Conservation (phyloP, 1,140 invertebrate species). For the Ladona fulva region DNA sequence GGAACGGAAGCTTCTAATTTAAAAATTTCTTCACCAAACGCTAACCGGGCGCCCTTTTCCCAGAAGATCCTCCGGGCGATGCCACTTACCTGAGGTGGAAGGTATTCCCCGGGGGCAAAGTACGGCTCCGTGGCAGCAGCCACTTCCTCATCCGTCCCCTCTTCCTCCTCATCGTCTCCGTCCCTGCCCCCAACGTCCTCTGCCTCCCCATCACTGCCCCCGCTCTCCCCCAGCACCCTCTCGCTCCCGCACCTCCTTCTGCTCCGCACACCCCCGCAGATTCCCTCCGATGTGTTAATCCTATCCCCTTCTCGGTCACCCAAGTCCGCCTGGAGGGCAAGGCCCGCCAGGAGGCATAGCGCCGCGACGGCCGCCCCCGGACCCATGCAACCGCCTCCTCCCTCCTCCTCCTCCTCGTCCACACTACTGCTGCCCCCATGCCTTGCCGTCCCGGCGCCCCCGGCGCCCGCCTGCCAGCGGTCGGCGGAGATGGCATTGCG, state of each 20-base stretch:
- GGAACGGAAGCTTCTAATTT: too few species aligned
- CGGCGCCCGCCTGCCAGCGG: constrained; percentile 70
- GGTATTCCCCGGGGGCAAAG: constrained; percentile 70
- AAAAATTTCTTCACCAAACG: too few species aligned
- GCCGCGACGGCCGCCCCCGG: constrained; percentile 48
- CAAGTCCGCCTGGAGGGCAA: constrained; percentile 83
- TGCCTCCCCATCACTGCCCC: neutral
- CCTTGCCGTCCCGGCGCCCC: constrained; percentile 73
- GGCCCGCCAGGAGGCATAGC: constrained; percentile 69
- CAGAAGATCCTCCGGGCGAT: neutral
- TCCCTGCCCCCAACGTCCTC: constrained; percentile 24
- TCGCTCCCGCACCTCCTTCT: neutral
- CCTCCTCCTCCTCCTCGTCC: constrained; percentile 39
- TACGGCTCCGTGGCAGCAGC: constrained; percentile 64
- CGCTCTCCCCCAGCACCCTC: neutral
- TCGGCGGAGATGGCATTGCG: constrained; percentile 60
- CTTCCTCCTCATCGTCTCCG: constrained; percentile 55
- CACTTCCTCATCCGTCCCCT: constrained; percentile 84
- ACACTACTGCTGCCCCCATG: constrained; percentile 56
- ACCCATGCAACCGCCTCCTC: neutral
- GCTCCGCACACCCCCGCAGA: neutral
- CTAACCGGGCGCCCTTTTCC: too few species aligned
- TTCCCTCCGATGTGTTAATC: too few species aligned
- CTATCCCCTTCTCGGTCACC: constrained; percentile 54
- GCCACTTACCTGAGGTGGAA: constrained; percentile 47